phyloP scores from a whole-genome alignment of 2,113 vertebrate genomes.

The Atlantisia rogersi region DNA sequence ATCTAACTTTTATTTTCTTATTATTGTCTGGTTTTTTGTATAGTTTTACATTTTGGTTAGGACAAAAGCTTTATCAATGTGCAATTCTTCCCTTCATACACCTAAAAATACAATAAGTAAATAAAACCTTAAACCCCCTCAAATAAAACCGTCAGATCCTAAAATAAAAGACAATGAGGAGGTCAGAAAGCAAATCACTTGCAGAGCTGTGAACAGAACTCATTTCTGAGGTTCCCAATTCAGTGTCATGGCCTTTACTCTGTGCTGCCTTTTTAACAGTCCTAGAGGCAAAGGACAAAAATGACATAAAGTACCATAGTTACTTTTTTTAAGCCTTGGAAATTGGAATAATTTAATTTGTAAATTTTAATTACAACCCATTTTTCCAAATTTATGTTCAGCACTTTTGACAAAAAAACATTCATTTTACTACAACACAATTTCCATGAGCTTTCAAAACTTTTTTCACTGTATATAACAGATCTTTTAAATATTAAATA shows the following conservation, averaged over 20 bases:
- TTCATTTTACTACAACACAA: background rate
- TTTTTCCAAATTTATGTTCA: background rate
- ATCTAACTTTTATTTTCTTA: background rate
- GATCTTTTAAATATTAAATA: background rate
- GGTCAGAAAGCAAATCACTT: background rate
- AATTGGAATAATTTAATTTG: background rate
- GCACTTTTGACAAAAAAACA: background rate
- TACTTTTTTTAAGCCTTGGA: background rate
- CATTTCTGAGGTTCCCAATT: background rate
- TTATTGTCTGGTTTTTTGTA: background rate
- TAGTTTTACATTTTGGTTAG: background rate
- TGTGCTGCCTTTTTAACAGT: background rate
- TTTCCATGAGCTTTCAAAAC: background rate
- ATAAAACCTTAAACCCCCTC: rapidly evolving
- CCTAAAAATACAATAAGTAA: background rate
- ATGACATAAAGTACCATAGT: background rate
- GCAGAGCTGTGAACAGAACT: background rate
- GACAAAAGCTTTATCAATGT: background rate
- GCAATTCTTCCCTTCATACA: background rate
- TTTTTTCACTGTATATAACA: background rate
- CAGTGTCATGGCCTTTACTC: background rate
- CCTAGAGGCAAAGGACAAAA: background rate
- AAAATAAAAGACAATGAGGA: background rate
- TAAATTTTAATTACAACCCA: background rate
- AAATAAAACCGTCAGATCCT: background rate